Percentiles rank a stretch among this genome's conserved stretches.
phyloP scores from a whole-genome alignment of 1,140 invertebrate genomes.

The Pygmarrhopalites habei region DNA sequence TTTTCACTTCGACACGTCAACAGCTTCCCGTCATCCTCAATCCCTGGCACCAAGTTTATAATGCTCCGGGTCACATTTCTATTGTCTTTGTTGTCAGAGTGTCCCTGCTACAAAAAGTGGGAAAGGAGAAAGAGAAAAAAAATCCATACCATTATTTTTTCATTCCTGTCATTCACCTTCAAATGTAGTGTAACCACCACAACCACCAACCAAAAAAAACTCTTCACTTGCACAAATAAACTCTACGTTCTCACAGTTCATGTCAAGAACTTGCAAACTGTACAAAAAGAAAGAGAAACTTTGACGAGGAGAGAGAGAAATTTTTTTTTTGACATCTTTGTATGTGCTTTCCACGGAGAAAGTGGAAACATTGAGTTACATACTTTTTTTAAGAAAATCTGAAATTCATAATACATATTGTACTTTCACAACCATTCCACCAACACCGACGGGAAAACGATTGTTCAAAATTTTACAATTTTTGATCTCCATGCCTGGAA shows the following conservation, averaged over 20 bases:
- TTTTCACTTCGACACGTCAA: slow-evolving; percentile 81
- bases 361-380: too few relatives aligned
- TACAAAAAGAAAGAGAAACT: not conserved
- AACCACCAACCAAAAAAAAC: not conserved
- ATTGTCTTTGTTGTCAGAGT: slow-evolving; percentile 64
- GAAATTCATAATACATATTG: too few relatives aligned
- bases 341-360: too few relatives aligned
- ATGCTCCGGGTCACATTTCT: slow-evolving; percentile 78
- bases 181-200: not conserved
- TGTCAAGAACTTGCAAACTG: not conserved
- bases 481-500: too few relatives aligned
- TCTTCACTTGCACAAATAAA: not conserved
- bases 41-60: slow-evolving; percentile 66
- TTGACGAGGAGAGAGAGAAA: too few relatives aligned
- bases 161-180: not conserved
- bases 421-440: too few relatives aligned
- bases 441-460: too few relatives aligned
- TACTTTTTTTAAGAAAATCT: too few relatives aligned
- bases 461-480: too few relatives aligned
- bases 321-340: too few relatives aligned
- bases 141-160: slow-evolving; percentile 7
- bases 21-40: slow-evolving; percentile 77
- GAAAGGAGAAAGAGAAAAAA: slow-evolving; percentile 6
- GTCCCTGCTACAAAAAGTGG: slow-evolving; percentile 55
- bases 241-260: not conserved